Base-by-base conservation (phyloP, 2,888 invertebrate species). In the Anthrax anthrax region DNA sequence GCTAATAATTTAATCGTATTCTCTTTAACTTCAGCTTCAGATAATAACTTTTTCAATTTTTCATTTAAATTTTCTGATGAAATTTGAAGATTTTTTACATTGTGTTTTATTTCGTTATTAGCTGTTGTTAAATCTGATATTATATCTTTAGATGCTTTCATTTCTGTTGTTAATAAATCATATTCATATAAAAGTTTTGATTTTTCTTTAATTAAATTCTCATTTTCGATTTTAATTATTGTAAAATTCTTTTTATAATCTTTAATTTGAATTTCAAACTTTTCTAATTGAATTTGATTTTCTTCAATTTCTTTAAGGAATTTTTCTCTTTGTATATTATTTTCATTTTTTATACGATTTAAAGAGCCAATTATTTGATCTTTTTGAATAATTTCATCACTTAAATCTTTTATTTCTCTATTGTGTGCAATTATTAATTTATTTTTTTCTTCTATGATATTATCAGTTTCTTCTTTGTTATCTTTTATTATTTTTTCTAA, bases 301-400 rank as follows among this genome's bases (percentile, higher is more conserved):
- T 17, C 17, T 19, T 16, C n/a, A 43, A 52, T 49, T 41, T 53
- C 45, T 29, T 53, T 50, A 2, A 54, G 40, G 16, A 54, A 42
- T 43, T 54, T 48, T 41, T 54, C 54, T 29, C 39, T 38, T n/a
- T 39, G 14, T 39, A 29, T 18, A 51, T 52, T n/a, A 53, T 45
- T 18, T 41, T 42, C 2, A 10, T 12, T 1, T 52, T 42, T 43
- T 52, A 50, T 3, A 44, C 40, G 12, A 43, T 50, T 8, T 52
- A 40, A 40, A 10, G 39, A 18, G 10, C 8, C 32, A 18, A 45
- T 17, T 13, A 45, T 13, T 18, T 10, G 9, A n/a, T 36, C 10
- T 6, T 19, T 39, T 9, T 39, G 23, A n/a, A 40, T 19, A n/a
- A 13, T 39, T 19, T 39, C 19, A 5, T n/a, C 13, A 13, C 41